Conservation (phyloP, 2,888 invertebrate genomes). For the Cosmopolites sordidus region DNA sequence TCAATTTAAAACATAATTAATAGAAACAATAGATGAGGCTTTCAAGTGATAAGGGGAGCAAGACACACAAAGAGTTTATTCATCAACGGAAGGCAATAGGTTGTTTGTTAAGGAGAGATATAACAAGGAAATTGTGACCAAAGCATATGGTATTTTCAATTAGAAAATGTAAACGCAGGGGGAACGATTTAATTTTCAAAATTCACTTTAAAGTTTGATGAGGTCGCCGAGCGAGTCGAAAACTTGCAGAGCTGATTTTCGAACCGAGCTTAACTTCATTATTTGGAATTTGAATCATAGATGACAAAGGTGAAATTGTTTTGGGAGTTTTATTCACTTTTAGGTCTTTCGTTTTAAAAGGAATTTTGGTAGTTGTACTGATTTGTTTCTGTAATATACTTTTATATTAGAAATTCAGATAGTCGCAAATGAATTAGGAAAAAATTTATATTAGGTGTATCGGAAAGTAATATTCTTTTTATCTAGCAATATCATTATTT, state of each 20-base stretch:
- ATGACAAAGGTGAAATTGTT: neutral
- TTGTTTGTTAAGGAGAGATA: neutral
- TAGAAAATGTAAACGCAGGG: slow-evolving; percentile 2
- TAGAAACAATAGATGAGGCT: slow-evolving; percentile 17
- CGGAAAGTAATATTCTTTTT: no score
- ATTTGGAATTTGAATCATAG: neutral
- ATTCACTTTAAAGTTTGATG: neutral
- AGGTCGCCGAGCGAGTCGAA: neutral
- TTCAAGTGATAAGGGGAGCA: slow-evolving; percentile 10
- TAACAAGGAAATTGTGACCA: slow-evolving; percentile 3
- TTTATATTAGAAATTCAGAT: no score
- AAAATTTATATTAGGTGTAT: no score
- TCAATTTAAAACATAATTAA: slow-evolving; percentile 15
- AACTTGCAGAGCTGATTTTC: neutral
- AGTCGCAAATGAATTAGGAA: no score
- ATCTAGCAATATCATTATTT: no score
- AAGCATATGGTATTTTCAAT: slow-evolving; percentile 11
- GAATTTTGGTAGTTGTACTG: no score
- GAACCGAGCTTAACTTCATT: neutral
- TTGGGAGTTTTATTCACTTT: neutral
- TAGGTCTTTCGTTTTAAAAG: neutral
- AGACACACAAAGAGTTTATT: neutral
- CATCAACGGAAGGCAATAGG: neutral
- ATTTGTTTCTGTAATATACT: no score
- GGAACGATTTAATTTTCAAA: slow-evolving; percentile 1